These are phyloP conservation scores for Eudasyphora cyanicolor DNA, from an alignment of 2,888 invertebrate genomes.

Conservation along the genomic window DNA sequence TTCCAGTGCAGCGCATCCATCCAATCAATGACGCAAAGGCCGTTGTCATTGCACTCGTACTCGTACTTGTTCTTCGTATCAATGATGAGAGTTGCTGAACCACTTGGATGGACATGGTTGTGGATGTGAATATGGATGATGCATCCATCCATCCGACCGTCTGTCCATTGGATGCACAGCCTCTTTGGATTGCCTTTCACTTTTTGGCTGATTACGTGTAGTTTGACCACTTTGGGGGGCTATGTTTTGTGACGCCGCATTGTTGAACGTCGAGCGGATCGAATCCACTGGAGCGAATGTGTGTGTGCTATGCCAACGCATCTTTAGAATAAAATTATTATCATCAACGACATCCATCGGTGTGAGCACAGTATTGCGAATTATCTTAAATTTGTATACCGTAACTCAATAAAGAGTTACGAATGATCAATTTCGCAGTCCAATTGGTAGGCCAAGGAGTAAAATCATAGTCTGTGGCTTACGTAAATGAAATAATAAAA, in stretches of 20 bases:
- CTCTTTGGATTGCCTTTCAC: constrained; percentile 55
- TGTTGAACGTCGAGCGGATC: neutral
- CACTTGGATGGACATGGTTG: constrained; percentile 2
- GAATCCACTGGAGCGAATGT: constrained; percentile 23
- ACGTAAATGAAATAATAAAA: no score
- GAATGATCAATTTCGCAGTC: no score
- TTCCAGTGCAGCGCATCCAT: constrained; percentile 21
- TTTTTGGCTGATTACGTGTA: constrained; percentile 47
- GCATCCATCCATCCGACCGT: neutral
- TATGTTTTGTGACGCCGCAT: neutral
- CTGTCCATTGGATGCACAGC: neutral
- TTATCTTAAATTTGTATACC: no score
- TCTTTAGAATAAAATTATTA: constrained; percentile 54
- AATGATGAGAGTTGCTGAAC: constrained; percentile 24
- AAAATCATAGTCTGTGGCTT: no score
- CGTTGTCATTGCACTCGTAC: neutral
- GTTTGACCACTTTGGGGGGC: constrained; percentile 42
- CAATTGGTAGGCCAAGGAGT: no score
- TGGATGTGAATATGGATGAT: no score
- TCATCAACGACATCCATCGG: neutral
- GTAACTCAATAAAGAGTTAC: no score
- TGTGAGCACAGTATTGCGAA: neutral
- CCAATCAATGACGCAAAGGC: constrained; percentile 52
- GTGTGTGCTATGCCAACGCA: constrained; percentile 49
- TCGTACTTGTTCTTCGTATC: neutral